These are phyloP conservation scores for Galago senegalensis DNA, from an alignment of 2,797 vertebrate species.

Conservation along the genomic window DNA sequence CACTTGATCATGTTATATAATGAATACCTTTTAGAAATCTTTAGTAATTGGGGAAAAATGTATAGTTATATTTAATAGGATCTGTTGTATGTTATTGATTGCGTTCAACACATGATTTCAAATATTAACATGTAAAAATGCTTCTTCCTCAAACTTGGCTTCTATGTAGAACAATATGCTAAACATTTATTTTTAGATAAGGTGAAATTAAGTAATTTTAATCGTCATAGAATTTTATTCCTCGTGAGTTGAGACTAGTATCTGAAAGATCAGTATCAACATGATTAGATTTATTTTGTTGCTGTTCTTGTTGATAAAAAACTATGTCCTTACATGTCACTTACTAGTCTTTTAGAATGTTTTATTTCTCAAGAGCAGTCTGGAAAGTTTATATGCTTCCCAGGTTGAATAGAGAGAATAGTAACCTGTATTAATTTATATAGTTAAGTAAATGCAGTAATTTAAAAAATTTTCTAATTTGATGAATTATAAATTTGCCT, in stretches of 20 bases:
- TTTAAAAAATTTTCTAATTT: slow-evolving; percentile 20
- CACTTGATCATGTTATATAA: not conserved
- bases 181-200: slow-evolving; percentile 25
- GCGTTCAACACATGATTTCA: not conserved
- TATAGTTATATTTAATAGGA: not conserved
- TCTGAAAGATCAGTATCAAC: slow-evolving; percentile 45
- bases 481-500: not conserved
- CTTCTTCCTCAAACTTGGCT: slow-evolving; percentile 20
- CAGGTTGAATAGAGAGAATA: not conserved
- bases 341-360: not conserved
- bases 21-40: not conserved
- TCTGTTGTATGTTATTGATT: not conserved
- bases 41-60: slow-evolving; percentile 15
- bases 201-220: slow-evolving; percentile 28
- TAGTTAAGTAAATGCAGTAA: not conserved
- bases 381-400: slow-evolving; percentile 18
- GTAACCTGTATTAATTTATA: not conserved
- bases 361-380: not conserved
- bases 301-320: not conserved
- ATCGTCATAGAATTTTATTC: slow-evolving; percentile 49
- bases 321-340: not conserved
- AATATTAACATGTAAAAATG: slow-evolving; percentile 55
- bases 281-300: slow-evolving; percentile 26
- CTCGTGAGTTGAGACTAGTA: not conserved
- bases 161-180: not conserved